Base-by-base conservation (phyloP, 2,113 vertebrate species). In the Nycticryphes semicollaris region DNA sequence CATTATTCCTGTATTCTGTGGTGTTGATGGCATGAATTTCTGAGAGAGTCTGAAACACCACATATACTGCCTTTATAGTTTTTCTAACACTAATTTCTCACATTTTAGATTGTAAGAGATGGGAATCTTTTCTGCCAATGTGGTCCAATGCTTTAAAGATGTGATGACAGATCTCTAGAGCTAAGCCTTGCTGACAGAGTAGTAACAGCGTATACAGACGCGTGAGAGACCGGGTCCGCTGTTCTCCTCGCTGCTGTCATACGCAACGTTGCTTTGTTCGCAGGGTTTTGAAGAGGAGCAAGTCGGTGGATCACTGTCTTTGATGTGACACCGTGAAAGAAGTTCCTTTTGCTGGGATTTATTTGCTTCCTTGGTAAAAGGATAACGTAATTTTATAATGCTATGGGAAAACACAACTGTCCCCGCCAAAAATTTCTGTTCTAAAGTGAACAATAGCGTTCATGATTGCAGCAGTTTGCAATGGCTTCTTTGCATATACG, bases 331-430 rank as follows among this genome's bases (percentile, higher is more conserved):
- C 5, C 39, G 39, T 67, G 59, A 39, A 84, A 68, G 27, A 69
- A 24, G 15, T 50, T 76, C 22, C 18, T 85, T 93, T 85, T 63
- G 7, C 27, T 90, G 33, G n/a, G 28, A 17, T 83, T 90, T 83
- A 45, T n/a, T 88, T 94, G 33, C 37, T 90, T 89, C 39, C 23
- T 90, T 43, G 4, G 18, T 74, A 41, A 86, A 95, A 80, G 14
- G 31, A 24, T 53, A 59, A 80, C 89, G 63, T 10, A 4, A 62
- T 89, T 87, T 68, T 37, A n/a, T 35, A 84, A 56, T 3, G 3
- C 28, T 22, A 8, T 15, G 18, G 41, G 30, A 77, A 86, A 63
- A 50, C 41, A 45, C 37, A 69, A 1, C 25, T 51, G 50, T 27
- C 43, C 19, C 63, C 23, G 30, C 23, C 72, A 59, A 51, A 14